Evolutionary conservation across 2,797 vertebrate species (phyloP).

Genomic region (Dendrocincla fuliginosa): DNA sequence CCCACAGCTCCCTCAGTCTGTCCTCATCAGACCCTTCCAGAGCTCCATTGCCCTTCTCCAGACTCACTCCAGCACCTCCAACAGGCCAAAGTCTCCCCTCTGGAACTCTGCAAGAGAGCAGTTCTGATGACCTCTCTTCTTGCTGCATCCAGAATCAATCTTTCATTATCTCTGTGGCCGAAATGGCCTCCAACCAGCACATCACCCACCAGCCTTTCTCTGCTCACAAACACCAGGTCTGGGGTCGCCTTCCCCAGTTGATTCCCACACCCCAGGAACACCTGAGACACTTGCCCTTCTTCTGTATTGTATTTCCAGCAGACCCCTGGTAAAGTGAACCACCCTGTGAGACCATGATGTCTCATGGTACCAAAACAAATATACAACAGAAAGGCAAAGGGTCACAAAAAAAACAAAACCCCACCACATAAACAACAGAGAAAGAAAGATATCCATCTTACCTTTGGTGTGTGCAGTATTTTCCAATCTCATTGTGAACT

Average conservation of each 20-base stretch:
- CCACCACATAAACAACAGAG: neutral
- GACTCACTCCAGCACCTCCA: neutral
- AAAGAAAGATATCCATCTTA: neutral
- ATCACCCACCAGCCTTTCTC: neutral
- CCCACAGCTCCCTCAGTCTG: no score
- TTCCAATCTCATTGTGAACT: fast-evolving
- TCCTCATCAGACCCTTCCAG: neutral
- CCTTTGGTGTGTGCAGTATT: neutral
- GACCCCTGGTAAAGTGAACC: fast-evolving
- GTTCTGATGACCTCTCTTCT: neutral
- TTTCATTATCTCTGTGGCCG: neutral
- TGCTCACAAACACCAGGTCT: neutral
- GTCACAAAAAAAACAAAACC: neutral
- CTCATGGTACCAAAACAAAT: neutral
- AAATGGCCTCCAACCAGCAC: neutral
- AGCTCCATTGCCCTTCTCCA: neutral
- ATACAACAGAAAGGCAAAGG: neutral
- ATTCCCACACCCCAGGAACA: neutral
- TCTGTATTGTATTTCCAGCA: neutral
- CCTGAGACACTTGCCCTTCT: neutral
- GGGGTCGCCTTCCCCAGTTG: neutral
- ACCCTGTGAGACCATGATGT: neutral
- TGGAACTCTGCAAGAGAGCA: neutral
- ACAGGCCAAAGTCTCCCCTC: neutral
- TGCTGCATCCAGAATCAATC: neutral